These are phyloP conservation scores for Polymixis flavicincta DNA, from an alignment of 2,888 invertebrate species.

Conservation along the genomic window DNA sequence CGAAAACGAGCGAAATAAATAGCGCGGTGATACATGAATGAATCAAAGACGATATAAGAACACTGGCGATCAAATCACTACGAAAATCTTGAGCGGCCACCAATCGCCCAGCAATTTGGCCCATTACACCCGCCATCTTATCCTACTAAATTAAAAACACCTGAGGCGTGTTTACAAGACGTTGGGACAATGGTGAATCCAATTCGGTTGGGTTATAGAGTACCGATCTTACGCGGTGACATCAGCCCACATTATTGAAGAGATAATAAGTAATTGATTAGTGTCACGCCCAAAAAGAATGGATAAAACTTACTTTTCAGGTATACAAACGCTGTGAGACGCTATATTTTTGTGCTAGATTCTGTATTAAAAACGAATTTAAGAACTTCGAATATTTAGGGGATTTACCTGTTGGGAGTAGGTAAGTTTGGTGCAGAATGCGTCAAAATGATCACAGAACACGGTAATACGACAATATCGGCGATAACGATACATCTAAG, in stretches of 20 bases:
- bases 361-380: background rate
- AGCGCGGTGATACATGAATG: slow-evolving; percentile 38
- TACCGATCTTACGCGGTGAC: slow-evolving; percentile 83
- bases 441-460: slow-evolving; percentile 46
- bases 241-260: slow-evolving; percentile 82
- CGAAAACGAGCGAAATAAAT: slow-evolving; percentile 5
- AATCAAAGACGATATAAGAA: slow-evolving; percentile 51
- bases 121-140: slow-evolving; percentile 48
- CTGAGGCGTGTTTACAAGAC: slow-evolving; percentile 6
- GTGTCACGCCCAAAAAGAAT: slow-evolving; percentile 83
- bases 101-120: slow-evolving; percentile 51
- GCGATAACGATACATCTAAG: slow-evolving; percentile 38
- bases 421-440: slow-evolving; percentile 24
- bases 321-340: slow-evolving; percentile 13
- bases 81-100: slow-evolving; percentile 38
- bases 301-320: slow-evolving; percentile 54
- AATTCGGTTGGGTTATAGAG: slow-evolving; percentile 77
- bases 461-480: slow-evolving; percentile 47
- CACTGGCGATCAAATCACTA: slow-evolving; percentile 58
- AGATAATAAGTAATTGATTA: slow-evolving; percentile 85
- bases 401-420: slow-evolving; percentile 46
- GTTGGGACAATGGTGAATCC: slow-evolving; percentile 32
- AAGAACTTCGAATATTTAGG: slow-evolving; percentile 12
- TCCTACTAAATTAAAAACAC: slow-evolving; percentile 52
- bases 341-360: slow-evolving; percentile 35